Conservation (phyloP, 2,888 invertebrate genomes). For the Tetrapedia diversipes region DNA sequence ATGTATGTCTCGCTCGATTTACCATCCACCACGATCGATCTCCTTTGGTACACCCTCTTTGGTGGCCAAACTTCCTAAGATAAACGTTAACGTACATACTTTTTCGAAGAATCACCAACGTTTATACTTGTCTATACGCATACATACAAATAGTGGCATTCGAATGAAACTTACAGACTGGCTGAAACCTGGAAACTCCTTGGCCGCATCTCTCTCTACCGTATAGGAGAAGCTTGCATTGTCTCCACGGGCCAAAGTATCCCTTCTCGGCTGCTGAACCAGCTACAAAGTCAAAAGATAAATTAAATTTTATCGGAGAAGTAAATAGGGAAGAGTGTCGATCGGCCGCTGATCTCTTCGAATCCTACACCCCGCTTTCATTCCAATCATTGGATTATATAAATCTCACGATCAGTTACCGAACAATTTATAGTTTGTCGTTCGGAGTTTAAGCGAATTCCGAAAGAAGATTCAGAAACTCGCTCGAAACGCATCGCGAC, state of each 20-base stretch:
- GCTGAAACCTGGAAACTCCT: slow-evolving; percentile 90
- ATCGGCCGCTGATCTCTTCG: too few species aligned
- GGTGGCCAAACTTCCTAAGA: not conserved
- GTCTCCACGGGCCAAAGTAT: slow-evolving; percentile 94
- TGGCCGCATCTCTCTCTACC: slow-evolving; percentile 93
- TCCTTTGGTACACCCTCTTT: not conserved
- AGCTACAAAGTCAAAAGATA: slow-evolving; percentile 83
- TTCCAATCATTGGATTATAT: too few species aligned
- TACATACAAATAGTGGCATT: too few species aligned
- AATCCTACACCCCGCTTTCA: too few species aligned
- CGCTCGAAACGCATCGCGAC: not conserved
- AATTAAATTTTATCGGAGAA: not conserved
- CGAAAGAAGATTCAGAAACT: too few species aligned
- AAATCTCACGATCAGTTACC: too few species aligned
- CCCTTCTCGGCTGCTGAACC: slow-evolving; percentile 89
- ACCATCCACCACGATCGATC: not conserved
- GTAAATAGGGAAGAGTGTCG: too few species aligned
- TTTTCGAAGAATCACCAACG: too few species aligned
- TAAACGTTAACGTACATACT: too few species aligned
- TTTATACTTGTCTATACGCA: too few species aligned
- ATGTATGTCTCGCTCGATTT: not conserved
- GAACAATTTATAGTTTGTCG: too few species aligned
- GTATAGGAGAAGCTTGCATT: slow-evolving; percentile 92
- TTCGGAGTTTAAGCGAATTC: too few species aligned
- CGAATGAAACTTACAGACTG: slow-evolving; percentile 87